Base-by-base conservation (phyloP, 1,140 invertebrate genomes). In the Galleria mellonella region DNA sequence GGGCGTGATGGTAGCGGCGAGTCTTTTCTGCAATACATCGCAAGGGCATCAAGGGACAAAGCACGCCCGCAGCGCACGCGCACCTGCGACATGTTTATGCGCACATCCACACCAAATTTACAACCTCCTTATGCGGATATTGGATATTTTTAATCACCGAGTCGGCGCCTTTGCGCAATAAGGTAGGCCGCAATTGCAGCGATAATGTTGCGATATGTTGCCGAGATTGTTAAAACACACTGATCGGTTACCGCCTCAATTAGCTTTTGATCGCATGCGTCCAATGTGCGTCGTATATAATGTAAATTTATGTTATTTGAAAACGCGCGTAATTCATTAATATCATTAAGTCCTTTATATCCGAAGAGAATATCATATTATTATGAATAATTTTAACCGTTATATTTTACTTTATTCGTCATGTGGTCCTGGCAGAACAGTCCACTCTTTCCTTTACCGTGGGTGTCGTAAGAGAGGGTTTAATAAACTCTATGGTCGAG, bases 11-110 rank as follows among this genome's bases (percentile, higher is more conserved):
- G 46, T 5, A 29, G 6, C 13, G 11, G 32, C 32, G 13, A 35
- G 6, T 10, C 30, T 31, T 8, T 4, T 2, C 9, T 14, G 14
- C 1, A 13, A 10, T 12, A 11, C 44, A 27, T 9, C 33, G 33
- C 37, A 30, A 43, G 38, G n/a, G n/a, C n/a, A n/a, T n/a, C n/a
- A n/a, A 47, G 43, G 39, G 46, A 72, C 75, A 72, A 78, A 68
- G 74, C 49, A 47, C 54, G 37, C 72, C 74, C 62, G 72, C 69
- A 32, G 74, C 40, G 72, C 48, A n/a, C n/a, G 49, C 70, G 74
- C 70, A 72, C 72, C 65, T 57, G 47, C 56, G 75, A 78, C 76
- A 77, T 76, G 64, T 83, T 83, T 77, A 83, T 78, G 76, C 47
- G 42, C 57, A 42, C 47, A 56, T 53, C 51, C 45, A 69, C 57